Conservation (phyloP, 2,888 invertebrate genomes). For the Oligia strigilis region DNA sequence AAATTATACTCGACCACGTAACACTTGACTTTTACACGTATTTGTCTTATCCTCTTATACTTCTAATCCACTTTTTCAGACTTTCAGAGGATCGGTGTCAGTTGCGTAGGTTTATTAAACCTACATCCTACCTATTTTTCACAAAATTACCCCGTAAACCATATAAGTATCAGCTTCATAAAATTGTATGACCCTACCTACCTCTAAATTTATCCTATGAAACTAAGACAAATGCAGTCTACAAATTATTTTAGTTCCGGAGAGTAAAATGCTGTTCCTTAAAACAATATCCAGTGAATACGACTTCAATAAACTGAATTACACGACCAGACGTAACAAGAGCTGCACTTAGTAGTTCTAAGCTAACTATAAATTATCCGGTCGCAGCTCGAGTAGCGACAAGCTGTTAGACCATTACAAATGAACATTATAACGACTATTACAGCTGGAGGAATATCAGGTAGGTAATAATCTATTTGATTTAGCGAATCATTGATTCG, state of each 20-base stretch:
- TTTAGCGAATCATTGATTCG: constrained; percentile 28
- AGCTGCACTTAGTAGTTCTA: constrained; percentile 29
- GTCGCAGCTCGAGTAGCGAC: constrained; percentile 60
- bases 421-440: constrained; percentile 47
- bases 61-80: background rate
- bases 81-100: background rate
- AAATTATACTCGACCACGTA: too few species aligned
- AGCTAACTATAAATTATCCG: constrained; percentile 57
- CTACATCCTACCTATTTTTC: background rate
- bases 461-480: constrained; percentile 26
- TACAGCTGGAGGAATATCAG: constrained; percentile 18
- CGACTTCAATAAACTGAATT: constrained; percentile 15
- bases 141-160: background rate
- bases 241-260: background rate
- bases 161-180: background rate
- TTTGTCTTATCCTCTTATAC: background rate
- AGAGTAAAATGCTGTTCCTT: background rate
- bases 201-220: background rate
- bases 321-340: constrained; percentile 27
- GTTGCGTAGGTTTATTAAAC: background rate
- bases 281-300: constrained; percentile 8
- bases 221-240: background rate
- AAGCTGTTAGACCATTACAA: constrained; percentile 35
- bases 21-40: background rate
- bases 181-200: background rate